phyloP scores from a whole-genome alignment of 1,140 invertebrate species.

The Rhyacophila brunnea region DNA sequence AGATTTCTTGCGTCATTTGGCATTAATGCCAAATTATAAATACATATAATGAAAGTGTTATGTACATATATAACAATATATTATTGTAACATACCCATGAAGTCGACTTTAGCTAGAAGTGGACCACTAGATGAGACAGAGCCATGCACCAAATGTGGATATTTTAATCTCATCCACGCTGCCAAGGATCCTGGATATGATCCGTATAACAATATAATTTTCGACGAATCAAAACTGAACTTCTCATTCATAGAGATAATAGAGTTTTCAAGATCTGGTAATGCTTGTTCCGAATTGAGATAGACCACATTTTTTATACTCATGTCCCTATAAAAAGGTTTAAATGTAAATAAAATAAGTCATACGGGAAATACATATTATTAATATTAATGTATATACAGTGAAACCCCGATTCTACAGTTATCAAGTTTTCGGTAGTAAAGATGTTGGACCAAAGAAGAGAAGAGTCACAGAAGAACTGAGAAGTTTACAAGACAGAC shows the following conservation, averaged over 20 bases:
- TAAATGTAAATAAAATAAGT: conserved; percentile 1
- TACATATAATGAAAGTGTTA: too few relatives aligned
- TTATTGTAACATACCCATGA: conserved; percentile 67
- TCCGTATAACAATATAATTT: conserved; percentile 89
- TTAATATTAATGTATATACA: too few relatives aligned
- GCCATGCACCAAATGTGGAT: conserved; percentile 83
- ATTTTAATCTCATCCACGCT: conserved; percentile 87
- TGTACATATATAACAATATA: too few relatives aligned
- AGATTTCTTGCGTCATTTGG: too few relatives aligned
- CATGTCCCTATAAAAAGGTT: conserved; percentile 64
- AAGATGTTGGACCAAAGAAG: too few relatives aligned
- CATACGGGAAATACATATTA: not conserved
- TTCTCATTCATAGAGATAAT: conserved; percentile 66
- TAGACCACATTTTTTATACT: conserved; percentile 75
- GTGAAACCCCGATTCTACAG: too few relatives aligned
- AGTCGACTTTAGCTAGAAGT: conserved; percentile 79
- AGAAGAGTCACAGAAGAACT: too few relatives aligned
- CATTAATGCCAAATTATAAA: too few relatives aligned
- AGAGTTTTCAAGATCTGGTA: conserved; percentile 85
- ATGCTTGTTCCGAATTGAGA: conserved; percentile 81
- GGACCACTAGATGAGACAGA: conserved; percentile 89
- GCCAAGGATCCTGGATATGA: conserved; percentile 90
- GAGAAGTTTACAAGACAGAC: too few relatives aligned
- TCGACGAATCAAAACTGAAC: conserved; percentile 59
- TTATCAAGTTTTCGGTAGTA: too few relatives aligned